Base-by-base conservation (phyloP, 2,113 vertebrate species). In the Carollia perspicillata region DNA sequence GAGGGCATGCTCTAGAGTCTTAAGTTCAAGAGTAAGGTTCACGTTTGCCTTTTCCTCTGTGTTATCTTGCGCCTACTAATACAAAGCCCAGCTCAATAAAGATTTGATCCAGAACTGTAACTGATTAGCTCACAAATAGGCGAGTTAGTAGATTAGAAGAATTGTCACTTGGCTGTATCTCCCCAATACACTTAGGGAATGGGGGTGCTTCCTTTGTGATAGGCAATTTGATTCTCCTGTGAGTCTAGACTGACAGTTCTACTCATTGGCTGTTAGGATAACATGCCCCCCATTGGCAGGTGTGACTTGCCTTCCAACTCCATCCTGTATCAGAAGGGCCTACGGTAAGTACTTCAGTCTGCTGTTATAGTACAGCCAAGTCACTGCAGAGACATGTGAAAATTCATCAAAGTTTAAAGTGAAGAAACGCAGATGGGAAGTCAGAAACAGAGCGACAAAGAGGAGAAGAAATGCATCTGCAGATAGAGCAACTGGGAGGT, bases 271-370 rank as follows among this genome's bases (percentile, higher is more conserved):
- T 80, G 12, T 90, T 71, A 44, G 72, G 83, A 89, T 65, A 81
- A 94, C 94, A 49, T 42, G 51, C 53, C n/a, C 81, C 44, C 94
- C 40, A 35, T 95, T 93, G 86, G 49, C 74, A 58, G 84, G 74
- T 47, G n/a, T 86, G 89, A 90, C 72, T 93, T 89, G 81, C 72
- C 74, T 65, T 40, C 35, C 47, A 74, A 79, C 22, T 69, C 66
- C 8, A 49, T 94, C 33, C 51, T 94, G 83, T 91, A 93, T 75
- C 72, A 68, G 89, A 93, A 94, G 66, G 88, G 63, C 35, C 77
- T 94, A 74, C 77, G 60, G 87, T 97, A 88, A 96, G 40, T 89
- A 33, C 33, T 85, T 81, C 16, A 93, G 63, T 68, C 72, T 97
- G 53, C 94, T 95, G 72, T 97, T 91, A 63, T 10, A 55, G 28